Evolutionary conservation across 64 coral and sea anemone species (phyloP).

Genomic region (Dendronephthya gigantea): DNA sequence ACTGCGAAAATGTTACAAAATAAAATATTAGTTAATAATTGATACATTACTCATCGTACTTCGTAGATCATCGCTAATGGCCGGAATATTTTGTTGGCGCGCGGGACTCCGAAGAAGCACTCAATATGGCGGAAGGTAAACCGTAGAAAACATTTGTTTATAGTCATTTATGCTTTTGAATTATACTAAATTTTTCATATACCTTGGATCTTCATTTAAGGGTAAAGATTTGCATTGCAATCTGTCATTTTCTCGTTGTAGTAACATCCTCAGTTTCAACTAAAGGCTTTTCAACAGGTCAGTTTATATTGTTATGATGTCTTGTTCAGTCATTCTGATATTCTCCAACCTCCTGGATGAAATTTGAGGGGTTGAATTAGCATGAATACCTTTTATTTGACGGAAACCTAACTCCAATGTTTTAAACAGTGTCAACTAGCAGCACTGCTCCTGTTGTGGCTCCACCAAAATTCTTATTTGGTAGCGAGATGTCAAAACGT

Average conservation of each 20-base stretch:
- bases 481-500: background rate
- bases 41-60: too few relatives aligned
- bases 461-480: constrained; percentile 4
- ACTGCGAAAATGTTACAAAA: too few relatives aligned
- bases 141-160: background rate
- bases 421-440: background rate
- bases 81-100: background rate
- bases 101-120: background rate
- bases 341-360: background rate
- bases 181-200: background rate
- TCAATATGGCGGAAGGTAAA: background rate
- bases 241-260: background rate
- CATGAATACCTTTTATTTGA: background rate
- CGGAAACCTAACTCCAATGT: background rate
- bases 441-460: background rate
- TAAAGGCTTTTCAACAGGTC: background rate
- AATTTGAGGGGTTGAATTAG: background rate
- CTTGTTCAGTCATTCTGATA: background rate
- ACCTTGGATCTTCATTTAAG: background rate
- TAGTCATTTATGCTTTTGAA: background rate
- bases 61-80: too few relatives aligned
- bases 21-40: too few relatives aligned
- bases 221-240: background rate
- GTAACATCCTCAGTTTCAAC: background rate
- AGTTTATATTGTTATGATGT: background rate